phyloP scores from a whole-genome alignment of 2,797 vertebrate genomes.

The Alauda arvensis region DNA sequence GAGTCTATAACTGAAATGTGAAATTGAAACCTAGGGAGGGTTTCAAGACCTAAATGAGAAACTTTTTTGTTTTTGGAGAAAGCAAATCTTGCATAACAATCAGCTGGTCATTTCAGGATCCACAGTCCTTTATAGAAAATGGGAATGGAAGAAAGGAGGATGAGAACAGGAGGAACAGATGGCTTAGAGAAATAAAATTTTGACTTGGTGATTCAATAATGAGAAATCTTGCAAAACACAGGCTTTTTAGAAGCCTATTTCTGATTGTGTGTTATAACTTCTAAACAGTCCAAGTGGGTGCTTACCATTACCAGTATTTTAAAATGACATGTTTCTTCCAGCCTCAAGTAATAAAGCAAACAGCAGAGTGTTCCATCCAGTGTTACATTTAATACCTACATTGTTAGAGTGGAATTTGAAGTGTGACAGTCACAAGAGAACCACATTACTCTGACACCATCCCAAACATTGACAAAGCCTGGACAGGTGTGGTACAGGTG shows the following conservation, averaged over 20 bases:
- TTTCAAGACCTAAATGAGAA: not conserved
- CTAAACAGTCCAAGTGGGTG: not conserved
- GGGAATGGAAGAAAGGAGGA: not conserved
- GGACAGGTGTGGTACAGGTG: not conserved
- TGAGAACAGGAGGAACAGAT: not conserved
- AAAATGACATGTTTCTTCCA: not conserved
- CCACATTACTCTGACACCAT: not conserved
- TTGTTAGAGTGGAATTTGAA: not conserved
- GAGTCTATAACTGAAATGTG: not conserved
- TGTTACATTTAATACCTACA: accelerated
- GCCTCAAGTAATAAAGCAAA: not conserved
- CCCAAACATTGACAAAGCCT: not conserved
- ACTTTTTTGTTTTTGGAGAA: not conserved
- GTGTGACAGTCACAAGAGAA: not conserved
- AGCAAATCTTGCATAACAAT: not conserved
- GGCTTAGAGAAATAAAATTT: not conserved
- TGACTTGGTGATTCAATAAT: not conserved
- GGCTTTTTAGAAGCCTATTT: not conserved
- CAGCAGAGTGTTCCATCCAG: not conserved
- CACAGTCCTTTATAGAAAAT: not conserved
- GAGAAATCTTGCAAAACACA: not conserved
- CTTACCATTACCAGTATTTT: not conserved
- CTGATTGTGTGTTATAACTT: not conserved
- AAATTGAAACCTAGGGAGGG: not conserved
- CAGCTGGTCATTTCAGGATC: not conserved